These are phyloP conservation scores for Pediacus dermestoides DNA, from an alignment of 2,888 invertebrate genomes.

Conservation along the genomic window DNA sequence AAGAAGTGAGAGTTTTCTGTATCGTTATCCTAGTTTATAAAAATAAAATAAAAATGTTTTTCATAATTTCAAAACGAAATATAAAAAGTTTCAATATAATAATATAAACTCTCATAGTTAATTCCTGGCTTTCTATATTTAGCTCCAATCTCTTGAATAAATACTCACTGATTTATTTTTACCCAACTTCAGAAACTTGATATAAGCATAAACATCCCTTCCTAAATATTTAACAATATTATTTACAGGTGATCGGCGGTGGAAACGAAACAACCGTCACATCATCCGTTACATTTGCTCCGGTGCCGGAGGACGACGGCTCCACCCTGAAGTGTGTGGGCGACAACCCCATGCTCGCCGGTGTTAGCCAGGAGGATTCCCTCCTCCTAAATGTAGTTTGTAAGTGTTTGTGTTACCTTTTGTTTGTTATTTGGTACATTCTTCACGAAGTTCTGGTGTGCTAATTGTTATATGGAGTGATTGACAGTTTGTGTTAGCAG, in stretches of 20 bases:
- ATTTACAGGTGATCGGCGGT: slow-evolving; percentile 58
- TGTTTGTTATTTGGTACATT: too few species aligned
- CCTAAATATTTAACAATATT: slow-evolving; percentile 9
- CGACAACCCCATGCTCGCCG: slow-evolving; percentile 75
- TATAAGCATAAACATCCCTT: too few species aligned
- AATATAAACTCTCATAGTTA: too few species aligned
- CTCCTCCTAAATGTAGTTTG: slow-evolving; percentile 83
- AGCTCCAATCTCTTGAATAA: too few species aligned
- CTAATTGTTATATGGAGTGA: not conserved
- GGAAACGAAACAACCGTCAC: slow-evolving; percentile 70
- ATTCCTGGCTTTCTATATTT: too few species aligned
- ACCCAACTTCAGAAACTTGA: too few species aligned
- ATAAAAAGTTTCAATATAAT: too few species aligned
- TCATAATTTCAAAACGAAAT: too few species aligned
- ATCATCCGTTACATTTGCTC: slow-evolving; percentile 76
- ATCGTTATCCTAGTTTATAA: too few species aligned
- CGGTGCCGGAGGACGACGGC: slow-evolving; percentile 80
- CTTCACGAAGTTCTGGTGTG: not conserved
- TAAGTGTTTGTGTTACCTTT: slow-evolving; percentile 56
- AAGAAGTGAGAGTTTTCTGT: too few species aligned
- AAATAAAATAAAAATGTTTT: too few species aligned
- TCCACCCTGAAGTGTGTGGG: slow-evolving; percentile 81
- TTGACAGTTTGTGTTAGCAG: slow-evolving; percentile 3
- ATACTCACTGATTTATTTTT: too few species aligned
- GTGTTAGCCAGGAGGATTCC: slow-evolving; percentile 74